Conservation (phyloP, 2,113 vertebrate genomes). For the Psophia crepitans region DNA sequence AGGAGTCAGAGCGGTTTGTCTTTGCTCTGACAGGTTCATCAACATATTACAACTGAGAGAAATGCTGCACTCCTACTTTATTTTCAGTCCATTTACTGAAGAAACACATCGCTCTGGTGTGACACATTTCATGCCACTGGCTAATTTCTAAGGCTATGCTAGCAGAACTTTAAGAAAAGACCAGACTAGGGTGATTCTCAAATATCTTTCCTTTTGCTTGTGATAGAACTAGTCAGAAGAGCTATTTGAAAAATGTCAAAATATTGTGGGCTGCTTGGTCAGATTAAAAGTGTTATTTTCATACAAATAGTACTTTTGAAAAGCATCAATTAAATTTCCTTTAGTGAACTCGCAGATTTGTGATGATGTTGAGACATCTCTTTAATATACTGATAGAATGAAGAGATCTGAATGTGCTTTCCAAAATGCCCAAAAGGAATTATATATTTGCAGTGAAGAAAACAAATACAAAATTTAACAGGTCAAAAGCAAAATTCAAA, state of each 20-base stretch:
- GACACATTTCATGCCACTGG: background rate
- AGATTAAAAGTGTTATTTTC: background rate
- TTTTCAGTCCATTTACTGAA: background rate
- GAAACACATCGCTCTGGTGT: background rate
- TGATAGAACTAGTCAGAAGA: background rate
- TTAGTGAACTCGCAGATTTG: rapidly evolving
- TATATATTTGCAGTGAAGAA: background rate
- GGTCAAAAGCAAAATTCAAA: background rate
- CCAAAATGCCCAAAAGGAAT: background rate
- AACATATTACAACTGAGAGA: background rate
- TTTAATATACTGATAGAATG: background rate
- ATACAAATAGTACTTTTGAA: background rate
- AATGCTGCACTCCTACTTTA: background rate
- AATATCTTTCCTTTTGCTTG: background rate
- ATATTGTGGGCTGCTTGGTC: background rate
- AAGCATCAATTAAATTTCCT: background rate
- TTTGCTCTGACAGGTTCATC: constrained; percentile 31
- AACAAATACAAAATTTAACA: background rate
- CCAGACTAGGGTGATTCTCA: background rate
- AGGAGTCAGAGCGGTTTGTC: background rate
- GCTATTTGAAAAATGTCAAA: background rate
- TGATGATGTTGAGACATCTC: background rate
- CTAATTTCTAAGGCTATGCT: background rate
- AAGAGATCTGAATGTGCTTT: background rate
- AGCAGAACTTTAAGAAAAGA: background rate